Evolutionary conservation across 1,140 invertebrate genomes (phyloP), one percentile per base, ranked within the genome.

Genomic region (Cotesia glomerata): DNA sequence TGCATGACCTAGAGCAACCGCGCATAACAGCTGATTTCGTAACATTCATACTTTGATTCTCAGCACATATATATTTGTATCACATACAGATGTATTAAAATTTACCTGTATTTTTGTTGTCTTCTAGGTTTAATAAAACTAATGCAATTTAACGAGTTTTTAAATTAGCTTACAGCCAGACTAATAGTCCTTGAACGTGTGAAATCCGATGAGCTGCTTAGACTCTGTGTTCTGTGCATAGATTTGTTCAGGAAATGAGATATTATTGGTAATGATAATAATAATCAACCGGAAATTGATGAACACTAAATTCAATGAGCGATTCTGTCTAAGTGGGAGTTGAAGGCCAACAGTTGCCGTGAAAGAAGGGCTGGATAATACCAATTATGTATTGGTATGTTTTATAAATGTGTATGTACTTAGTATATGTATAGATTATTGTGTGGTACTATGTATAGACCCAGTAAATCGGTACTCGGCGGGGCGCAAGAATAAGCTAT

Each of bases 11-110:
- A 52, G 64, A 66, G 16, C 39, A 66, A 66, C 64, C 16, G 39
- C 39, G 39, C 39, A 52, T 39, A 66, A 52, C 64, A 66, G 39
- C 39, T 66, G 64, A 51, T 52, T 51, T 66, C 26, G 45, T 51
- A 49, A 66, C 18, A 14, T 13, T 26, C 9, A 64, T 39, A 36
- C 34, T 34, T 34, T 7, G 13, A 62, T n/a, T 34, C 18, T 34
- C 59, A 1, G 1, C 26, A 26, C 26, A 26, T 26, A 26, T 26
- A 26, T 34, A 2, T 8, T 2, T 45, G 8, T 26, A 26, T 18
- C 5, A 39, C 36, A 39, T 39, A 9, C 5, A 39, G 36, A 5
- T 9, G 5, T 45, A 45, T 45, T 2, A 45, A 45, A 45, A 11
- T 45, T 9, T 11, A 45, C 11, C 7, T 45, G 39, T 5, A 45